phyloP scores from a whole-genome alignment of 2,797 vertebrate genomes.

The Paedocypris micromegethes region DNA sequence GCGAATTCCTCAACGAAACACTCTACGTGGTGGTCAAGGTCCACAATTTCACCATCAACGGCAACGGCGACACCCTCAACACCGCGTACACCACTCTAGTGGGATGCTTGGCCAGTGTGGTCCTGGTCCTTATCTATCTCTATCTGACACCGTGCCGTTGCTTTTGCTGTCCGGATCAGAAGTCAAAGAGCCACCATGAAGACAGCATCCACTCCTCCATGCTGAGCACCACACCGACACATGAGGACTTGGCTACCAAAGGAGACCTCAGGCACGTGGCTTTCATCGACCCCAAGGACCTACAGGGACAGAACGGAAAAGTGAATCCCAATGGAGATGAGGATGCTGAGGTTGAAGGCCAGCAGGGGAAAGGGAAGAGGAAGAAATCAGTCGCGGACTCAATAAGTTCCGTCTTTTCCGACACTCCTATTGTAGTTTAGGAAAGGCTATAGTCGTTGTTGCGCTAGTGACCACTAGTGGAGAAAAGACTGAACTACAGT shows the following conservation, averaged over 20 bases:
- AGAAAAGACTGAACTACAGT: slow-evolving; percentile 44
- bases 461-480: slow-evolving; percentile 53
- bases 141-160: slow-evolving; percentile 95
- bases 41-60: slow-evolving; percentile 82
- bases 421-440: slow-evolving; percentile 96
- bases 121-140: slow-evolving; percentile 94
- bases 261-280: slow-evolving; percentile 75
- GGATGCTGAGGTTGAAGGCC: slow-evolving; percentile 63
- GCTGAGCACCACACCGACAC: slow-evolving; percentile 88
- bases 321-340: slow-evolving; percentile 76
- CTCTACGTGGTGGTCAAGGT: slow-evolving; percentile 87
- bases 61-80: slow-evolving; percentile 81
- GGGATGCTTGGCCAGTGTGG: slow-evolving; percentile 90
- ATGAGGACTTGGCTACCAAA: slow-evolving; percentile 70
- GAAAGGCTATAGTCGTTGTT: slow-evolving; percentile 40
- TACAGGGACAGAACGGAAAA: slow-evolving; percentile 87
- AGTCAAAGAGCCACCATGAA: slow-evolving; percentile 72
- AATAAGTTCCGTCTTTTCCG: slow-evolving; percentile 93
- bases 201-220: slow-evolving; percentile 94
- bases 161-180: slow-evolving; percentile 79
- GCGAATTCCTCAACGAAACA: slow-evolving; percentile 85
- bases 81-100: slow-evolving; percentile 95
- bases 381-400: slow-evolving; percentile 94
- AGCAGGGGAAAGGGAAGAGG: slow-evolving; percentile 77
- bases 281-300: slow-evolving; percentile 80